Conservation (phyloP, 2,113 vertebrate genomes). For the Illadopsis cleaveri region DNA sequence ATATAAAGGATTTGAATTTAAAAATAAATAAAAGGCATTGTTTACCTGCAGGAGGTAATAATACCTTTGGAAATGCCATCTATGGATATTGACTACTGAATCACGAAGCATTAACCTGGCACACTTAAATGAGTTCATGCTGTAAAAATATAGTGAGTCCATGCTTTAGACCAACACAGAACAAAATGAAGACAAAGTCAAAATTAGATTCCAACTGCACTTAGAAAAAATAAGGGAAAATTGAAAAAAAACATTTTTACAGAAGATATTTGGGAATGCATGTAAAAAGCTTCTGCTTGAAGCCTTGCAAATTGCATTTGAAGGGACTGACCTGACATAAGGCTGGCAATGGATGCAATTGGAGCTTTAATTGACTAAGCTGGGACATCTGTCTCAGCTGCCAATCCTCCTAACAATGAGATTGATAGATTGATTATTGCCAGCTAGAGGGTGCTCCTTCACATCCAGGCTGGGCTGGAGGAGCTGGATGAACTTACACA, state of each 20-base stretch:
- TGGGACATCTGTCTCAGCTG: conserved; percentile 51
- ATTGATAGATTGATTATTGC: conserved; percentile 52
- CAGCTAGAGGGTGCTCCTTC: conserved; percentile 28
- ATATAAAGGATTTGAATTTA: conserved; percentile 22
- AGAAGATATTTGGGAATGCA: background rate
- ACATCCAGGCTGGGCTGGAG: background rate
- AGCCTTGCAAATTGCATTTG: conserved; percentile 37
- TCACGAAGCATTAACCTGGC: conserved; percentile 1
- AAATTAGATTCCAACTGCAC: background rate
- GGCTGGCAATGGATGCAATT: conserved; percentile 44
- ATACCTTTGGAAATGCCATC: conserved; percentile 29
- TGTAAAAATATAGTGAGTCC: background rate
- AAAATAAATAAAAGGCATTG: conserved; percentile 59
- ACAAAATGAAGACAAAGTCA: background rate
- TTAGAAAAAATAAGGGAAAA: background rate
- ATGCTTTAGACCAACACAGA: background rate
- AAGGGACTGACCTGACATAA: conserved; percentile 47
- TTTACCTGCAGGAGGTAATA: conserved; percentile 49
- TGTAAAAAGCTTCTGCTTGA: background rate
- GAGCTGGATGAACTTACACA: background rate
- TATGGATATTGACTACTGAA: conserved; percentile 14
- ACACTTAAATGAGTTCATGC: background rate
- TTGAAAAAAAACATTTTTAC: background rate
- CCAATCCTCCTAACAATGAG: conserved; percentile 43
- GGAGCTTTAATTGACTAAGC: conserved; percentile 53